Percentiles rank a stretch among this genome's conserved stretches.
These are phyloP conservation scores for Forpus xanthops DNA, from an alignment of 2,797 vertebrate genomes.

Conservation along the genomic window DNA sequence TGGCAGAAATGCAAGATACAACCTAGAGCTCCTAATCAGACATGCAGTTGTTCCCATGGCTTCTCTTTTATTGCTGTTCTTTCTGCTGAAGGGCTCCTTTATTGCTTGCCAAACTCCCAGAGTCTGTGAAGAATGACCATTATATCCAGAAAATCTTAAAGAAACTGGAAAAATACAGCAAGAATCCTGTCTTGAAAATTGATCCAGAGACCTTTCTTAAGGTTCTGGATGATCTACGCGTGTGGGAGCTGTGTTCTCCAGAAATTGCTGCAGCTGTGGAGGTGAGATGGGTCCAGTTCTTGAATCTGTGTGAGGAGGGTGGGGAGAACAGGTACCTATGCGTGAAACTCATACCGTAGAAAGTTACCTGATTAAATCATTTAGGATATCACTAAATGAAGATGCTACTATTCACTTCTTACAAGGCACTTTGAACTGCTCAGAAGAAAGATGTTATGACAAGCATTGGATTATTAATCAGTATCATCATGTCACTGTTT, in stretches of 20 bases:
- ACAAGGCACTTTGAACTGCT: background rate
- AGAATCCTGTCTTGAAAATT: conserved; percentile 68
- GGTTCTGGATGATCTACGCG: conserved; percentile 71
- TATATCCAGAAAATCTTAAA: conserved; percentile 70
- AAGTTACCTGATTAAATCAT: background rate
- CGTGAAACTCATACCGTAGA: background rate
- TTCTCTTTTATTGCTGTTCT: conserved; percentile 1
- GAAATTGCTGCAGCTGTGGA: conserved; percentile 80
- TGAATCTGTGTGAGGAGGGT: background rate
- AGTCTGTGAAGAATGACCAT: conserved; percentile 66
- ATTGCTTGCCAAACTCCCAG: conserved; percentile 73
- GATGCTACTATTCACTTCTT: background rate
- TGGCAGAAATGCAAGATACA: background rate
- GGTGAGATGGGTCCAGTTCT: conserved; percentile 42
- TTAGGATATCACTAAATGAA: background rate
- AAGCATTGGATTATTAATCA: background rate
- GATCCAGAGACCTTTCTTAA: conserved; percentile 72
- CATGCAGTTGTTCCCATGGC: background rate
- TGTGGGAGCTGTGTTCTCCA: conserved; percentile 81
- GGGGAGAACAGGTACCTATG: background rate
- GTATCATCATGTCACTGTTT: background rate
- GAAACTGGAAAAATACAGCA: conserved; percentile 76
- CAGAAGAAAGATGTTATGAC: background rate
- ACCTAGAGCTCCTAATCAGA: background rate
- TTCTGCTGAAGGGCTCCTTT: conserved; percentile 74